Conservation (phyloP, 1,140 invertebrate genomes). For the Zaprionus inermis region DNA sequence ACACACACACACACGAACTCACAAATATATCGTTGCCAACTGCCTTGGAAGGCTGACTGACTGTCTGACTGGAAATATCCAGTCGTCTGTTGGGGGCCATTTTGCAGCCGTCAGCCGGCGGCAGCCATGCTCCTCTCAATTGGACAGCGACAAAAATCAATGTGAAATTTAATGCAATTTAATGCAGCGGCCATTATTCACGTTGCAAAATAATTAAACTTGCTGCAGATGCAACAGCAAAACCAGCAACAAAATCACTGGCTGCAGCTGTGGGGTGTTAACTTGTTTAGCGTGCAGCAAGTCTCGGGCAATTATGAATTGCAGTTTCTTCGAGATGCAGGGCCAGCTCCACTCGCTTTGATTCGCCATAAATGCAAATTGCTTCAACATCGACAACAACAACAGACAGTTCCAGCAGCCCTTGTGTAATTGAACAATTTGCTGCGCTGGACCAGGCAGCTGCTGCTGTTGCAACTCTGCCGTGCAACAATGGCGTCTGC, state of each 20-base stretch:
- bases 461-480: slow-evolving; percentile 13
- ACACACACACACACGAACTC: not conserved
- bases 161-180: slow-evolving; percentile 66
- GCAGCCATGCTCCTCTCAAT: slow-evolving; percentile 15
- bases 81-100: slow-evolving; percentile 58
- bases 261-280: slow-evolving; percentile 71
- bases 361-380: slow-evolving; percentile 78
- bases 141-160: slow-evolving; percentile 51
- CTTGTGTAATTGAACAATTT: slow-evolving; percentile 81
- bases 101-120: slow-evolving; percentile 46
- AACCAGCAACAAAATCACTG: slow-evolving; percentile 29
- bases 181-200: slow-evolving; percentile 75
- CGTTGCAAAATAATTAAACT: slow-evolving; percentile 70
- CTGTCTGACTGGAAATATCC: slow-evolving; percentile 1
- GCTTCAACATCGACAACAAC: slow-evolving; percentile 34
- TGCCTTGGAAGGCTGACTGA: not conserved
- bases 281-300: slow-evolving; percentile 79
- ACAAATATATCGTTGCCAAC: slow-evolving; percentile 14
- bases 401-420: slow-evolving; percentile 29
- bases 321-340: slow-evolving; percentile 8
- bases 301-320: slow-evolving; percentile 71
- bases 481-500: slow-evolving; percentile 59
- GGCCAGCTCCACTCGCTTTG: slow-evolving; percentile 52
- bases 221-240: slow-evolving; percentile 22
- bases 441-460: slow-evolving; percentile 50